phyloP scores from a whole-genome alignment of 2,888 invertebrate species.

The Synergus japonicus region DNA sequence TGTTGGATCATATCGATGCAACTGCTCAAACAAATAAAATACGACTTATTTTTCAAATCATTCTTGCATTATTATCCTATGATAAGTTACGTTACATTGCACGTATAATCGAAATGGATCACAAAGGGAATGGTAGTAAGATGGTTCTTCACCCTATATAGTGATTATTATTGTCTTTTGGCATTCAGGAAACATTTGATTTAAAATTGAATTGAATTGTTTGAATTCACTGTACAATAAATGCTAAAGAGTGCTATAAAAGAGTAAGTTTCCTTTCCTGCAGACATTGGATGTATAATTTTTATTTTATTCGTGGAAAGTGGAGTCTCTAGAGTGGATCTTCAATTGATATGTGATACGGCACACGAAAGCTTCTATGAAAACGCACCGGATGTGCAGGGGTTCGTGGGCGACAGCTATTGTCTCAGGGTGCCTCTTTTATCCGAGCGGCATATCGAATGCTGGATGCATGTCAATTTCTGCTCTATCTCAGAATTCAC shows the following conservation, averaged over 20 bases:
- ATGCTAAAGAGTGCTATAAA: not conserved
- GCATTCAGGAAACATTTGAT: no score
- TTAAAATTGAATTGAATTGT: no score
- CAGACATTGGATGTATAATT: slow-evolving; percentile 9
- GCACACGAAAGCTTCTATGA: slow-evolving; percentile 72
- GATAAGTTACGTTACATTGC: not conserved
- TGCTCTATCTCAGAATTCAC: slow-evolving; percentile 66
- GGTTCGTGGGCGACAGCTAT: slow-evolving; percentile 67
- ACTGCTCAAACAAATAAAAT: slow-evolving; percentile 9
- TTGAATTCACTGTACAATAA: not conserved
- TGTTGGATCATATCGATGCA: slow-evolving; percentile 21
- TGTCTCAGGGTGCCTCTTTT: slow-evolving; percentile 71
- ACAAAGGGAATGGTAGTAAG: not conserved
- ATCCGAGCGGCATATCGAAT: slow-evolving; percentile 75
- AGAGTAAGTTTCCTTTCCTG: not conserved
- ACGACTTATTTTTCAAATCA: not conserved
- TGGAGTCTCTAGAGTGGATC: not conserved
- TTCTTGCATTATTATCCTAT: not conserved
- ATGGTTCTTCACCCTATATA: not conserved
- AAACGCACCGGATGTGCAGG: slow-evolving; percentile 74
- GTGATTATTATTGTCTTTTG: no score
- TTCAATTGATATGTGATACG: slow-evolving; percentile 74
- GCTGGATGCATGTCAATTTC: slow-evolving; percentile 73
- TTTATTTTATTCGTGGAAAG: slow-evolving; percentile 23
- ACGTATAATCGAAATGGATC: not conserved